Percentiles rank a stretch among this genome's conserved stretches.
These are phyloP conservation scores for Unio pictorum DNA, from an alignment of 2,888 invertebrate genomes.

Conservation along the genomic window DNA sequence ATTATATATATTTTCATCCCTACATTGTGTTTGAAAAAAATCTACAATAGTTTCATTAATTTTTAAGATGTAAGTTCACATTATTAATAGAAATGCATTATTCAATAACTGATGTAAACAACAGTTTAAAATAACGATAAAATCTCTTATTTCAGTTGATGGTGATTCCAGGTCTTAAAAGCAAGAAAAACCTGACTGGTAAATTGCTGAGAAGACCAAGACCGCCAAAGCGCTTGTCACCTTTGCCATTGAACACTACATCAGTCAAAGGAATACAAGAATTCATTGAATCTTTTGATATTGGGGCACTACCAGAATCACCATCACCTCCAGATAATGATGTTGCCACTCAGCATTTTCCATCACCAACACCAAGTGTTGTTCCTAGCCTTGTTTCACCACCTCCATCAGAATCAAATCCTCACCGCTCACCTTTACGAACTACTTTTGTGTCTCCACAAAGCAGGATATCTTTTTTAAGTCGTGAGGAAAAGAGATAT, in stretches of 20 bases:
- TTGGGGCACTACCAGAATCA: slow-evolving; percentile 13
- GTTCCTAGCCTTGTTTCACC: slow-evolving; percentile 56
- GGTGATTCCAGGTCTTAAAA: slow-evolving; percentile 7
- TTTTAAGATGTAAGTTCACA: not conserved
- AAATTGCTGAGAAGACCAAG: slow-evolving; percentile 52
- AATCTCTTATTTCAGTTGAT: slow-evolving; percentile 7
- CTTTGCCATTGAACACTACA: slow-evolving; percentile 29
- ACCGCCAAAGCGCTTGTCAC: slow-evolving; percentile 50
- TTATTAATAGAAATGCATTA: not conserved
- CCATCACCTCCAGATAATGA: slow-evolving; percentile 12
- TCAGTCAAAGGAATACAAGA: slow-evolving; percentile 26
- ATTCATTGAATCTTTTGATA: slow-evolving; percentile 44
- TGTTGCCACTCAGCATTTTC: slow-evolving; percentile 23
- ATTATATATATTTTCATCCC: no score
- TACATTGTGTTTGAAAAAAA: no score
- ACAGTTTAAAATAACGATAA: slow-evolving; percentile 6
- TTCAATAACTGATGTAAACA: not conserved
- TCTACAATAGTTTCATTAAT: no score
- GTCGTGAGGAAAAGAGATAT: slow-evolving; percentile 53
- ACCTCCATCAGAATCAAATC: slow-evolving; percentile 55
- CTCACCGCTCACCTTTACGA: slow-evolving; percentile 27
- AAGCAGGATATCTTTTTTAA: slow-evolving; percentile 43
- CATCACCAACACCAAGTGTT: slow-evolving; percentile 49
- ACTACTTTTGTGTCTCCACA: slow-evolving; percentile 33
- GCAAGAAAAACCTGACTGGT: slow-evolving; percentile 2